A percentile compares a stretch with the other conserved stretches of the same genome.
These are phyloP conservation scores for Venustaconcha ellipsiformis DNA, from an alignment of 1,140 invertebrate species.

Conservation along the genomic window DNA sequence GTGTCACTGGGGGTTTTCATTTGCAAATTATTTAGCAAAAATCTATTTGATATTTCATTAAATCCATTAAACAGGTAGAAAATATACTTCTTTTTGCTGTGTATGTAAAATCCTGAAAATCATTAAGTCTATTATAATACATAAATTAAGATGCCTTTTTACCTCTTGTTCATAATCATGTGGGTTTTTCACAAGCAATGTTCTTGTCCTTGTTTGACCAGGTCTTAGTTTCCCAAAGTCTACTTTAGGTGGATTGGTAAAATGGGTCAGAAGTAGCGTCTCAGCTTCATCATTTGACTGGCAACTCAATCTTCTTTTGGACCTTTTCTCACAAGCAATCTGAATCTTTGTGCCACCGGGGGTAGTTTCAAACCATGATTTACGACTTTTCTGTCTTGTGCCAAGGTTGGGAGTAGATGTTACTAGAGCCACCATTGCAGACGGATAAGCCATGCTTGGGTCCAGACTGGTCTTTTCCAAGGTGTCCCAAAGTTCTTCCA, in stretches of 20 bases:
- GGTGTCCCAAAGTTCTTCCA: neutral
- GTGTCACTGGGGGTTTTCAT: too few relatives aligned
- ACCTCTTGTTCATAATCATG: constrained; percentile 61
- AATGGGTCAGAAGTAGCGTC: constrained; percentile 56
- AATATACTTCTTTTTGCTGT: too few relatives aligned
- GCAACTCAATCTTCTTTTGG: neutral
- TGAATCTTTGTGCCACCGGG: constrained; percentile 36
- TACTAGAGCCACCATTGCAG: constrained; percentile 24
- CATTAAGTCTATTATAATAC: too few relatives aligned
- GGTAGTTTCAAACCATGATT: constrained; percentile 55
- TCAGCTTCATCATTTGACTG: constrained; percentile 44
- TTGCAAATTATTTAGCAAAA: too few relatives aligned
- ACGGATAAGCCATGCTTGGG: constrained; percentile 14
- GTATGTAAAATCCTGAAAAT: too few relatives aligned
- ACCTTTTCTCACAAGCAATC: constrained; percentile 37
- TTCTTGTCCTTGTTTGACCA: constrained; percentile 40
- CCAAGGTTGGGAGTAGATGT: constrained; percentile 26
- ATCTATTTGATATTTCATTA: too few relatives aligned
- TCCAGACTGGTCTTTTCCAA: constrained; percentile 15
- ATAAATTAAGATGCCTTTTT: too few relatives aligned
- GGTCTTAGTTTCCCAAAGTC: constrained; percentile 51
- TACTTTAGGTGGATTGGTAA: constrained; percentile 54
- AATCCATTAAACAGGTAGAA: too few relatives aligned
- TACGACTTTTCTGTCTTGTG: constrained; percentile 30
- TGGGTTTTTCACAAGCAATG: constrained; percentile 54